A percentile compares a stretch with the other conserved stretches of the same genome.
Evolutionary conservation across 2,113 vertebrate genomes (phyloP).

Genomic region (Platichthys stellatus): DNA sequence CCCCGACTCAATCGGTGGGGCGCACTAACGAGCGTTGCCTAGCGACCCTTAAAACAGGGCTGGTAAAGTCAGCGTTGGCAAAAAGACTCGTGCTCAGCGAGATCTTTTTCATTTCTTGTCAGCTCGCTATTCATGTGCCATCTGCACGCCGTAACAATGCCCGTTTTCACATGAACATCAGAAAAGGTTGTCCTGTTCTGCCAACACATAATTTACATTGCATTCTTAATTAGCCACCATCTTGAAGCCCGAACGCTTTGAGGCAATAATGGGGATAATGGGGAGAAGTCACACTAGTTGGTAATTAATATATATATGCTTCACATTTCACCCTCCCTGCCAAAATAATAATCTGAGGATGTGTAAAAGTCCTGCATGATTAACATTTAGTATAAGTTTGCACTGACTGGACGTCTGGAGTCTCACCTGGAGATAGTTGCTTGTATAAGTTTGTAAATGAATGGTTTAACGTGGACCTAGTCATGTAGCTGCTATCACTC

Average conservation of each 20-base stretch:
- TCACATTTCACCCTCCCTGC: background rate
- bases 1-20: conserved; percentile 39
- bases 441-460: conserved; percentile 17
- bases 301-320: background rate
- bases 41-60: conserved; percentile 76
- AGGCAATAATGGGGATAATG: conserved; percentile 14
- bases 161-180: conserved; percentile 64
- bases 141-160: conserved; percentile 72
- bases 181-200: conserved; percentile 57
- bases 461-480: background rate
- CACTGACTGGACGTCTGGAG: background rate
- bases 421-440: background rate
- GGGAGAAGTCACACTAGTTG: background rate
- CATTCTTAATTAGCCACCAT: conserved; percentile 59
- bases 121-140: conserved; percentile 78
- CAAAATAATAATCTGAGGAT: too few species aligned
- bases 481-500: conserved; percentile 18
- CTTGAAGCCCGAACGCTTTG: conserved; percentile 38
- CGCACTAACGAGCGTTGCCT: conserved; percentile 78
- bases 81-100: conserved; percentile 47
- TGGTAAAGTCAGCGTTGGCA: conserved; percentile 67
- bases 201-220: conserved; percentile 60
- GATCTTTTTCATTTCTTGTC: conserved; percentile 63
- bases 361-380: background rate
- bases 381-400: too few species aligned